Evolutionary conservation across 1,140 invertebrate species (phyloP), one percentile per base, ranked within the genome.

Genomic region (Pseudomyrmex cubaensis): DNA sequence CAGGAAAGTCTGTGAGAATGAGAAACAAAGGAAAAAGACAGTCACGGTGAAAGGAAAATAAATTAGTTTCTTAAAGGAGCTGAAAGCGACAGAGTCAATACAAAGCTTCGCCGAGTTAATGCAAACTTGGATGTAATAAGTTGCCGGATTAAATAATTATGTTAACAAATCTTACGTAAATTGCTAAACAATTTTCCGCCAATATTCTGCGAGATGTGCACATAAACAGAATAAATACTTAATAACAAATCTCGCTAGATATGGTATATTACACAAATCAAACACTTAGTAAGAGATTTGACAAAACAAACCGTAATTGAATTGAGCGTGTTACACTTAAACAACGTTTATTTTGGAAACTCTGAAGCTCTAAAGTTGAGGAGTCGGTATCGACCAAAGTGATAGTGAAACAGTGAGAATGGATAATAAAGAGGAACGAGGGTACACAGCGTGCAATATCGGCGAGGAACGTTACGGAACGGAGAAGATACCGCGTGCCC

Each of bases 401-500:
- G 13, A 72, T 70, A 70, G 13, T 54, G 15, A 70, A 70, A 52
- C 20, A 57, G 35, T 13, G 44, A 57, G 52, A 78, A 80, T 13
- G 50, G 64, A 17, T 56, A 75, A 63, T 75, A 76, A 76, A 25
- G n/a, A 64, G 52, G 12, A 69, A 57, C 50, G 52, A 17, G 35
- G 62, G 25, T 77, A 15, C 62, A 20, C 15, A 22, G 76, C 20
- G 76, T 12, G 17, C 56, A 50, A 70, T 80, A 80, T 70, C 48
- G 54, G 64, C 5, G 54, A 70, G 63, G 20, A 64, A 50, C 56
- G 25, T 76, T 64, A 52, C 66, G 66, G 63, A 82, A 56, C 35
- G 35, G 35, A 4, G 25, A 17, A 76, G 72, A 63, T 46, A 80
- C 20, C n/a, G 54, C 66, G 66, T 25, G 25, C 25, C 25, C 3